A percentile compares a stretch with the other conserved stretches of the same genome.
These are phyloP conservation scores for Eupithecia insigniata DNA, from an alignment of 2,888 invertebrate genomes.

Conservation along the genomic window DNA sequence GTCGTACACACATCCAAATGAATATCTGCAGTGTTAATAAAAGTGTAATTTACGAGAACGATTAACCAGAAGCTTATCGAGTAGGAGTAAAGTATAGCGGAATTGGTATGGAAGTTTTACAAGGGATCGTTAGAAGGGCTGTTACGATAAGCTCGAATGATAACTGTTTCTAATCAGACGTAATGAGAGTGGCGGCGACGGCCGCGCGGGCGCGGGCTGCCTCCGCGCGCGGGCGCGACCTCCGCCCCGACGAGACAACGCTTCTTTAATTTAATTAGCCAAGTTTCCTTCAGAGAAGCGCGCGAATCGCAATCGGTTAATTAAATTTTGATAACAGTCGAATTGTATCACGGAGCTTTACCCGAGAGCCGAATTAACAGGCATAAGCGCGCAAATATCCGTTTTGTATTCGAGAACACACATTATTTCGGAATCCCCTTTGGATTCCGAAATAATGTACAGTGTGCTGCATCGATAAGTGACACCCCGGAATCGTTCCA, in stretches of 20 bases:
- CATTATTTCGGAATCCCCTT: too few species aligned
- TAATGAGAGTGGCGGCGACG: conserved; percentile 63
- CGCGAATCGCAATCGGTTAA: conserved; percentile 45
- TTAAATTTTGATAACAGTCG: conserved; percentile 48
- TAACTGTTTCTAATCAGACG: conserved; percentile 81
- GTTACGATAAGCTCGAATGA: conserved; percentile 79
- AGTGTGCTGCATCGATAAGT: background rate
- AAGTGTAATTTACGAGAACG: conserved; percentile 63
- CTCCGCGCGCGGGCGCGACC: conserved; percentile 41
- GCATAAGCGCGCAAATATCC: conserved; percentile 27
- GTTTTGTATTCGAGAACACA: conserved; percentile 13
- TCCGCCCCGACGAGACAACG: conserved; percentile 52
- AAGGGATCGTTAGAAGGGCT: conserved; percentile 76
- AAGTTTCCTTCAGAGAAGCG: conserved; percentile 48
- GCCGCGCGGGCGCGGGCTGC: conserved; percentile 42
- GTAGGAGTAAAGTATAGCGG: conserved; percentile 69
- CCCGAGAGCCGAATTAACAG: conserved; percentile 31
- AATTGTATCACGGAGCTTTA: conserved; percentile 40
- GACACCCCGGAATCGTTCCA: background rate
- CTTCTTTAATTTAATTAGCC: conserved; percentile 63
- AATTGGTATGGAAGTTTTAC: conserved; percentile 77
- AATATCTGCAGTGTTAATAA: conserved; percentile 55
- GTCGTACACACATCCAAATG: conserved; percentile 37
- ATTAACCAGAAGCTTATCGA: conserved; percentile 72
- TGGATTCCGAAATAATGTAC: conserved; percentile 19